phyloP scores from a whole-genome alignment of 2,797 vertebrate species.

The Botia almorhae region DNA sequence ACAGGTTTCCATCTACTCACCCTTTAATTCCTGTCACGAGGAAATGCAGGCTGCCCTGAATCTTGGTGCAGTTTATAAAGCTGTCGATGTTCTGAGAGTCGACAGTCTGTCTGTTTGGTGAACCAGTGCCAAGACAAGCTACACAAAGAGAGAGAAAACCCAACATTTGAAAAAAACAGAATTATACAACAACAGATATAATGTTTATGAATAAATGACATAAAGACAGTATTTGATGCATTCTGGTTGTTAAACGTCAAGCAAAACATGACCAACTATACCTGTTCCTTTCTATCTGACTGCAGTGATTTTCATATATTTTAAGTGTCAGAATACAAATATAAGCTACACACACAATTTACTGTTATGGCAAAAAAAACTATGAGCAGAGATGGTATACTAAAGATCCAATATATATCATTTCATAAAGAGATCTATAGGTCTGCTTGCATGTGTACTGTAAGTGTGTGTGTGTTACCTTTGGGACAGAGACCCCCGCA shows the following conservation, averaged over 20 bases:
- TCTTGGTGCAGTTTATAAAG: conserved; percentile 96
- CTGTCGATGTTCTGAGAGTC: conserved; percentile 90
- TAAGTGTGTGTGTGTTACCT: conserved; percentile 74
- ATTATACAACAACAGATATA: too few relatives aligned
- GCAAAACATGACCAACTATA: too few relatives aligned
- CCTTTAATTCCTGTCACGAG: conserved; percentile 90
- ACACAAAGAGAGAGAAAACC: conserved; percentile 42
- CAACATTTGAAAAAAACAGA: neutral
- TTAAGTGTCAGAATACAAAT: too few relatives aligned
- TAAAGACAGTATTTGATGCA: too few relatives aligned
- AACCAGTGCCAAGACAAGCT: conserved; percentile 88
- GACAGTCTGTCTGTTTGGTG: conserved; percentile 80
- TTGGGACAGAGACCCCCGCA: conserved; percentile 91
- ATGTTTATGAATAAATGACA: neutral
- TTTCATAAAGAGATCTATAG: too few relatives aligned
- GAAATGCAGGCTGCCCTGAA: conserved; percentile 92
- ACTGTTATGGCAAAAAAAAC: too few relatives aligned
- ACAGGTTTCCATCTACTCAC: conserved; percentile 70
- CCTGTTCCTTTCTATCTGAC: too few relatives aligned
- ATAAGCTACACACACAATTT: too few relatives aligned
- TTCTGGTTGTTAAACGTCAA: too few relatives aligned
- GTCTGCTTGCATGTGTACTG: neutral
- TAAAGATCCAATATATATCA: too few relatives aligned
- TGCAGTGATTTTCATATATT: too few relatives aligned
- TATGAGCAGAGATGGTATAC: too few relatives aligned